Evolutionary conservation across 2,797 vertebrate species (phyloP).

Genomic region (Tiaroga cobitis): DNA sequence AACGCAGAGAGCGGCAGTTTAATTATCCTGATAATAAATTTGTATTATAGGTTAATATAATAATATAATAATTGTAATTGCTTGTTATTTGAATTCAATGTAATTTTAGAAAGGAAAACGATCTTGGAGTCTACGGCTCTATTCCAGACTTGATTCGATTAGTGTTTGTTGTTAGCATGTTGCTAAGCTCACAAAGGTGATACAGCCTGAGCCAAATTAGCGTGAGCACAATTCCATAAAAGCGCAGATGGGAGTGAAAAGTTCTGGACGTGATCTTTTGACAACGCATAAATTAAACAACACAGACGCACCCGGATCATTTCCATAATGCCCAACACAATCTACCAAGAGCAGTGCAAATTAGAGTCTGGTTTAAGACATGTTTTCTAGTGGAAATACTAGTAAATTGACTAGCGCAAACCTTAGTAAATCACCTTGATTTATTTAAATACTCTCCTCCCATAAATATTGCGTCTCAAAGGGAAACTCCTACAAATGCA

Average conservation of each 20-base stretch:
- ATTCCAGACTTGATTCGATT: neutral
- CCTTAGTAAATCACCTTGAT: neutral
- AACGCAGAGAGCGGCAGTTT: neutral
- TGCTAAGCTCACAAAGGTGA: neutral
- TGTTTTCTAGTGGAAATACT: neutral
- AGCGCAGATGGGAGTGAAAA: too few relatives aligned
- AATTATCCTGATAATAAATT: neutral
- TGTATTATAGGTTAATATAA: neutral
- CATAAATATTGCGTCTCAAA: neutral
- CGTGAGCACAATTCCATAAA: too few relatives aligned
- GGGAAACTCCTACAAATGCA: neutral
- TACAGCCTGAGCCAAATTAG: neutral
- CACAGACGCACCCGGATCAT: too few relatives aligned
- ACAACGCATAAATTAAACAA: too few relatives aligned
- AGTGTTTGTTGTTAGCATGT: neutral
- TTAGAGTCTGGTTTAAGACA: too few relatives aligned
- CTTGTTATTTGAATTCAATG: neutral
- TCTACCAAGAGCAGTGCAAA: too few relatives aligned
- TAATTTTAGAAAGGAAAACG: neutral
- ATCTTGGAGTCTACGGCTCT: too few relatives aligned
- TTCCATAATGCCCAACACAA: too few relatives aligned
- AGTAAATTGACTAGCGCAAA: neutral
- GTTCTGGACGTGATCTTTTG: neutral
- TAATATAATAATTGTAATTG: neutral
- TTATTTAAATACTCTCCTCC: neutral